Percentiles rank a stretch among this genome's conserved stretches.
Evolutionary conservation across 2,888 invertebrate species (phyloP).

Genomic region (Drosophila mulleri): DNA sequence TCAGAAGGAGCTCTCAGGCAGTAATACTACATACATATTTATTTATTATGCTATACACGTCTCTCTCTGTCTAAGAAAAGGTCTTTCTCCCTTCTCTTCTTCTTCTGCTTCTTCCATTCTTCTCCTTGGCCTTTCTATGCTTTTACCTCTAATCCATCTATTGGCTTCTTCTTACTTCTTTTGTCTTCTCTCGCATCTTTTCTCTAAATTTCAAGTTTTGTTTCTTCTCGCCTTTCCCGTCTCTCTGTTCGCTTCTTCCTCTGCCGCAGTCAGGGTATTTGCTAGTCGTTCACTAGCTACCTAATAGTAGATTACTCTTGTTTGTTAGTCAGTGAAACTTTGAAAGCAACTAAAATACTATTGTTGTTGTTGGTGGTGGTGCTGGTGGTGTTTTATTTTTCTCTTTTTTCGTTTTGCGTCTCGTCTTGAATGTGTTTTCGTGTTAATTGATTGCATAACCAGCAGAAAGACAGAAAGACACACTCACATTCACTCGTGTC

Average conservation of each 20-base stretch:
- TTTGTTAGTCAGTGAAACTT: slow-evolving; percentile 53
- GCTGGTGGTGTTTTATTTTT: slow-evolving; percentile 10
- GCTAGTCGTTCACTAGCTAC: neutral
- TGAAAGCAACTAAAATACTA: slow-evolving; percentile 33
- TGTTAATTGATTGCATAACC: slow-evolving; percentile 79
- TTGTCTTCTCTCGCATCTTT: neutral
- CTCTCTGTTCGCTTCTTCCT: neutral
- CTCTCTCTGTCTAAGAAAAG: neutral
- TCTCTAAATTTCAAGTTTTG: too few species aligned
- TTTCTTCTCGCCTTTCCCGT: neutral
- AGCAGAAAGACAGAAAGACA: slow-evolving; percentile 40
- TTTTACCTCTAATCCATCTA: neutral
- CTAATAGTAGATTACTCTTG: neutral
- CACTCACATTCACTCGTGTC: slow-evolving; percentile 33
- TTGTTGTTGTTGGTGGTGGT: slow-evolving; percentile 9
- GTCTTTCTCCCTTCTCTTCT: neutral
- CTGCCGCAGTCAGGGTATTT: neutral
- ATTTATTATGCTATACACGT: neutral
- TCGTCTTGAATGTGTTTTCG: slow-evolving; percentile 46
- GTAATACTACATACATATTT: neutral
- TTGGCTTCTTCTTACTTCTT: neutral
- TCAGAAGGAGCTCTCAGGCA: neutral
- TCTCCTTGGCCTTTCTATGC: neutral
- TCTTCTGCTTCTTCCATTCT: neutral
- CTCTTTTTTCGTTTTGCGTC: slow-evolving; percentile 23